These are phyloP conservation scores for Lutraria lutraria DNA, from an alignment of 2,888 invertebrate genomes.

Conservation along the genomic window DNA sequence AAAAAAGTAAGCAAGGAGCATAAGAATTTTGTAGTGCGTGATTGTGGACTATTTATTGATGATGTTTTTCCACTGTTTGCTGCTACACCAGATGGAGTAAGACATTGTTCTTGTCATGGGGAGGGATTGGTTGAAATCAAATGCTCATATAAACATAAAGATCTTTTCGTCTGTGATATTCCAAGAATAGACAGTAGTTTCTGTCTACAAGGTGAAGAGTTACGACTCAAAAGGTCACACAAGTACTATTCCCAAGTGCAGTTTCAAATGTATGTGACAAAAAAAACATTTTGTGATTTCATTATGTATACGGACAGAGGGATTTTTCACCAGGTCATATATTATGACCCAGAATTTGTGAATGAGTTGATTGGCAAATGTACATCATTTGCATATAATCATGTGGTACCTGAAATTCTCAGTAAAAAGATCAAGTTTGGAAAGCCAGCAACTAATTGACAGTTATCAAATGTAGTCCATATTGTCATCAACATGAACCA, in stretches of 20 bases:
- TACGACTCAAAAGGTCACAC: not conserved
- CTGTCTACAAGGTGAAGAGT: not conserved
- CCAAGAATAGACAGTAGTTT: not conserved
- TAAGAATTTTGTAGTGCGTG: not conserved
- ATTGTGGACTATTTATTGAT: not conserved
- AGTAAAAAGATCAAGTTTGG: not conserved
- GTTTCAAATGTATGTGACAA: not conserved
- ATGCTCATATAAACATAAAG: not conserved
- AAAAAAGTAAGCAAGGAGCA: not conserved
- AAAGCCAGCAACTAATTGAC: too few relatives aligned
- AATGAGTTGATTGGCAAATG: not conserved
- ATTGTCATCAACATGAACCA: too few relatives aligned
- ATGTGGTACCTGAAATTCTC: not conserved
- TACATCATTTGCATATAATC: not conserved
- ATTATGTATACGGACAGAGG: not conserved
- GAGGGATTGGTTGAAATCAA: too few relatives aligned
- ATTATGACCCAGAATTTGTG: constrained; percentile 16
- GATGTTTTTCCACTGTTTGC: not conserved
- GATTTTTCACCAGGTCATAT: not conserved
- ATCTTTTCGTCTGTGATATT: not conserved
- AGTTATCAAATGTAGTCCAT: too few relatives aligned
- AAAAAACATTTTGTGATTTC: not conserved
- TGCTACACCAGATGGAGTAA: not conserved
- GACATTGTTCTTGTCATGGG: not conserved
- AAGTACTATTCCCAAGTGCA: not conserved